These are phyloP conservation scores for Xiphorhynchus elegans DNA, from an alignment of 2,113 vertebrate genomes.

Conservation along the genomic window DNA sequence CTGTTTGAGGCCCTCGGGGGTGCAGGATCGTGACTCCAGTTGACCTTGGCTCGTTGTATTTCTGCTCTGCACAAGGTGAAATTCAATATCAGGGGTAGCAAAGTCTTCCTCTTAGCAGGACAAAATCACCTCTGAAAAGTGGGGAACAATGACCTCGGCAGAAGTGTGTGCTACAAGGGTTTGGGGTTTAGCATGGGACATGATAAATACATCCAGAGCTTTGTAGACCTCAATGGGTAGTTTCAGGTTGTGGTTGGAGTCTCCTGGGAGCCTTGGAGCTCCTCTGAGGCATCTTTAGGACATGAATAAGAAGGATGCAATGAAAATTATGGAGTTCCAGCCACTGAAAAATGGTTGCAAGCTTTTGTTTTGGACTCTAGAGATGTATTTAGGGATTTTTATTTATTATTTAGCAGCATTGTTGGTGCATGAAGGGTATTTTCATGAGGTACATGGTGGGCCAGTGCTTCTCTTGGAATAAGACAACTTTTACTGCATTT, in stretches of 20 bases:
- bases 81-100: not conserved
- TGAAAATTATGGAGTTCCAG: not conserved
- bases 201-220: not conserved
- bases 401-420: not conserved
- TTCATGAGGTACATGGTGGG: not conserved
- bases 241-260: not conserved
- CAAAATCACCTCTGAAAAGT: not conserved
- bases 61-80: not conserved
- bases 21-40: not conserved
- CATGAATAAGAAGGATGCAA: not conserved
- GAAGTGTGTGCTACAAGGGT: accelerated
- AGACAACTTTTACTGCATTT: not conserved
- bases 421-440: not conserved
- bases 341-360: not conserved
- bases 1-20: not conserved
- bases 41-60: not conserved
- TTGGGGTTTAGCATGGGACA: accelerated
- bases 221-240: accelerated
- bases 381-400: not conserved
- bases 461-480: not conserved
- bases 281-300: accelerated
- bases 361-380: not conserved
- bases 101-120: not conserved
- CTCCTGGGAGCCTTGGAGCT: not conserved
- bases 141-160: not conserved